phyloP scores from a whole-genome alignment of 2,113 vertebrate genomes.

The Oreochromis spilurus region DNA sequence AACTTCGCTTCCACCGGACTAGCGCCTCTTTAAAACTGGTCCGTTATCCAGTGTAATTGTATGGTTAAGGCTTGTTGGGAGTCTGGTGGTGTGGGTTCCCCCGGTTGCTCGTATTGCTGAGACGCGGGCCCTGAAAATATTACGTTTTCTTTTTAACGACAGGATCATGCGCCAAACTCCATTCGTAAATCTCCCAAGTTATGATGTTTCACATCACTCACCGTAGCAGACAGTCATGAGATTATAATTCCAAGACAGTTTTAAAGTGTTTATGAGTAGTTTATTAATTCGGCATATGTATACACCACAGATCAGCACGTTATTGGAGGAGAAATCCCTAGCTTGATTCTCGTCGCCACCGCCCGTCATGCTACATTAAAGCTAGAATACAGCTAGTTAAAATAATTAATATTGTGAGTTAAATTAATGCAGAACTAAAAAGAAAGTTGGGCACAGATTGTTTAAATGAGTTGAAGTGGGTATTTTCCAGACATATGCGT shows the following conservation, averaged over 20 bases:
- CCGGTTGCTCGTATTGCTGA: too few species aligned
- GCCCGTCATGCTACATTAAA: neutral
- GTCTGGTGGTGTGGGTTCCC: rapidly evolving
- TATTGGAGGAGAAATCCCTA: neutral
- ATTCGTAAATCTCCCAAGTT: rapidly evolving
- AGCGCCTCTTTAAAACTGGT: neutral
- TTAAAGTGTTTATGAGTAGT: rapidly evolving
- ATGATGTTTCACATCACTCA: rapidly evolving
- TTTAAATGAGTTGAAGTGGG: neutral
- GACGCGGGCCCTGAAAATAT: neutral
- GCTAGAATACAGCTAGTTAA: rapidly evolving
- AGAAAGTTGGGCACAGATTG: rapidly evolving
- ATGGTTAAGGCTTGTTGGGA: rapidly evolving
- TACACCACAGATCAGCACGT: neutral
- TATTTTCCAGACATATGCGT: neutral
- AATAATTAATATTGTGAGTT: neutral
- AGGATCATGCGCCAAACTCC: rapidly evolving
- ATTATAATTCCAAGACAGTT: rapidly evolving
- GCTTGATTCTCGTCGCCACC: neutral
- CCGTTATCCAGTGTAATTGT: rapidly evolving
- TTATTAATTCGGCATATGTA: neutral
- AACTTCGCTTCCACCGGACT: rapidly evolving
- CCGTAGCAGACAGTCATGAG: rapidly evolving
- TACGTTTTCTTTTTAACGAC: neutral
- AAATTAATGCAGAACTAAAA: neutral